These are phyloP conservation scores for Turritopsis rubra DNA, from an alignment of 30 jellyfish, hydroid and myxozoan genomes.

Conservation along the genomic window DNA sequence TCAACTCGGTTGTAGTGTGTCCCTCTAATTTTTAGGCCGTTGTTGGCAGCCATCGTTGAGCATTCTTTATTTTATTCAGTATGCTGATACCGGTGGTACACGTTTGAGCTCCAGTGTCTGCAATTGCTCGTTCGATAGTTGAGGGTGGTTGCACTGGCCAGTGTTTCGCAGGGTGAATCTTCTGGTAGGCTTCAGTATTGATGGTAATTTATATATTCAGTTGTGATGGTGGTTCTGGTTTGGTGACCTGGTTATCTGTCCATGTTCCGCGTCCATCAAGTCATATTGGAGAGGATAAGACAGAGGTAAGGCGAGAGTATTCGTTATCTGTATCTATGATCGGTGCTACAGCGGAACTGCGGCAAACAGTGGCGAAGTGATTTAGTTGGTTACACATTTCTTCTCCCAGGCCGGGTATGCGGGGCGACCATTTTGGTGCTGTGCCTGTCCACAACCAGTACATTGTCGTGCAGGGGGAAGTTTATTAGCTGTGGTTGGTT, in stretches of 20 bases:
- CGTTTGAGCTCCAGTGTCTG: slow-evolving; percentile 34
- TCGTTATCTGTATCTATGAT: neutral
- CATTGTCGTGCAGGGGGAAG: neutral
- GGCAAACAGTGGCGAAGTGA: slow-evolving; percentile 15
- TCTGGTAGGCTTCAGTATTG: neutral
- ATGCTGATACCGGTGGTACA: slow-evolving; percentile 23
- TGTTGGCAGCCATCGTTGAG: neutral
- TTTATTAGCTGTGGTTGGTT: neutral
- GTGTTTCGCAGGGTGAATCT: neutral
- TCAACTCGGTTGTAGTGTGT: neutral
- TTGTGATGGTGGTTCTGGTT: neutral
- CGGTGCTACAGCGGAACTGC: neutral
- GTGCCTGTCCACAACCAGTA: slow-evolving; percentile 8
- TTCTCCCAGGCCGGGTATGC: slow-evolving; percentile 5
- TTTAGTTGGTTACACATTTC: slow-evolving; percentile 7
- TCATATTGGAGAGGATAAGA: neutral
- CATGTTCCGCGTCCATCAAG: too few species aligned
- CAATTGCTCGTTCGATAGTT: neutral
- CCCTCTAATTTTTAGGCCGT: slow-evolving; percentile 2
- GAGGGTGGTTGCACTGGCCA: neutral
- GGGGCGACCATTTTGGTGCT: slow-evolving; percentile 1
- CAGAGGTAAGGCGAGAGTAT: too few species aligned
- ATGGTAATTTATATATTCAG: neutral
- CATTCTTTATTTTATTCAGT: slow-evolving; percentile 2
- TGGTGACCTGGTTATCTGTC: neutral